Evolutionary conservation across 1,140 invertebrate species (phyloP).

Genomic region (Helicoverpa zea): DNA sequence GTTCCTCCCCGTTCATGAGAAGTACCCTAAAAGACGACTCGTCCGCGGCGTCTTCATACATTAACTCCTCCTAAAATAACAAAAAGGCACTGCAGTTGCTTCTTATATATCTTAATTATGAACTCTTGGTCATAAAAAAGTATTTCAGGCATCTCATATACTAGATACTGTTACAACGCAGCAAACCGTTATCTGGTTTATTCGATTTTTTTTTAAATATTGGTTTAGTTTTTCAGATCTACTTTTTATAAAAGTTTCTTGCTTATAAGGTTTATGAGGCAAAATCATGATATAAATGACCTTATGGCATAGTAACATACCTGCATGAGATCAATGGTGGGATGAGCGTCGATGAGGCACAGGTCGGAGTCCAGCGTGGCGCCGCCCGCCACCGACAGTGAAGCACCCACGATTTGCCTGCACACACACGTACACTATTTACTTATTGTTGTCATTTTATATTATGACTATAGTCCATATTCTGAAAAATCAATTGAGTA

Average conservation of each 20-base stretch:
- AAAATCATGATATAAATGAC: not conserved
- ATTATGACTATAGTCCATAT: too few relatives aligned
- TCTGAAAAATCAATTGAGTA: too few relatives aligned
- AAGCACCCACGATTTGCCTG: conserved; percentile 63
- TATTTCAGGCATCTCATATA: too few relatives aligned
- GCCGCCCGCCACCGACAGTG: conserved; percentile 48
- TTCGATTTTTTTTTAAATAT: too few relatives aligned
- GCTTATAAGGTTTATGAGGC: not conserved
- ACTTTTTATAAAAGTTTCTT: too few relatives aligned
- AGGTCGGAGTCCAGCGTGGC: conserved; percentile 63
- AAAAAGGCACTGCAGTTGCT: not conserved
- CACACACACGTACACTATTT: not conserved
- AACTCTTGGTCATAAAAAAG: too few relatives aligned
- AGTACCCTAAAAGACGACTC: conserved; percentile 81
- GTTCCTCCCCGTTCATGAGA: conserved; percentile 78
- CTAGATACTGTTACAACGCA: too few relatives aligned
- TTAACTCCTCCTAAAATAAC: conserved; percentile 75
- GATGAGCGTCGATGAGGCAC: conserved; percentile 70
- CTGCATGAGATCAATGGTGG: conserved; percentile 78
- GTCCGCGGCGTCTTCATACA: conserved; percentile 79
- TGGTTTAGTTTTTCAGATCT: too few relatives aligned
- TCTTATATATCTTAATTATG: too few relatives aligned
- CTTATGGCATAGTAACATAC: conserved; percentile 50
- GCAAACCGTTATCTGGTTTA: too few relatives aligned
- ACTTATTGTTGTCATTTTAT: too few relatives aligned